A percentile compares a stretch with the other conserved stretches of the same genome.
Evolutionary conservation across 2,888 invertebrate genomes (phyloP).

Genomic region (Erynnis tages): DNA sequence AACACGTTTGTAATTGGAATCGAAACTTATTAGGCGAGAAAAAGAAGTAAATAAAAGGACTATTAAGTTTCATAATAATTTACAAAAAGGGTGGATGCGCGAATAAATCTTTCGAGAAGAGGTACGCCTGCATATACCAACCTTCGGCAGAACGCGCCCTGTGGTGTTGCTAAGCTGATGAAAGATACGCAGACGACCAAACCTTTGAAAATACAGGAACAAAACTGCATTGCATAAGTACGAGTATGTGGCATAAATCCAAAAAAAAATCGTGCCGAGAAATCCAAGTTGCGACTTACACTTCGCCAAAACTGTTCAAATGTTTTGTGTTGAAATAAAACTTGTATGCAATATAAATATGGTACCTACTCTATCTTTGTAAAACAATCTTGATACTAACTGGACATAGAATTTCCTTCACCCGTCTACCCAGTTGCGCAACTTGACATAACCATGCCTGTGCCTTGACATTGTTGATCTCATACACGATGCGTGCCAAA

Average conservation of each 20-base stretch:
- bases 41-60: constrained; percentile 44
- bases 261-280: constrained; percentile 19
- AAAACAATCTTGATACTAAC: constrained; percentile 20
- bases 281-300: constrained; percentile 1
- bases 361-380: not conserved
- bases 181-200: constrained; percentile 42
- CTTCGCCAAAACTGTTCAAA: not conserved
- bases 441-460: constrained; percentile 54
- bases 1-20: constrained; percentile 29
- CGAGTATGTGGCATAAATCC: constrained; percentile 26
- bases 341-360: not conserved
- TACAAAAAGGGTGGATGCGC: constrained; percentile 48
- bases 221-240: constrained; percentile 2
- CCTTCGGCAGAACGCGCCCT: constrained; percentile 58
- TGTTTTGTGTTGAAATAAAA: not conserved
- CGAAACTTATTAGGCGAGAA: constrained; percentile 43
- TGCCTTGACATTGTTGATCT: constrained; percentile 74
- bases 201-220: constrained; percentile 16
- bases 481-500: constrained; percentile 54
- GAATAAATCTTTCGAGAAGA: constrained; percentile 51
- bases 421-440: constrained; percentile 44
- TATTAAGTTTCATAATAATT: constrained; percentile 61
- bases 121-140: constrained; percentile 57
- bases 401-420: constrained; percentile 32
- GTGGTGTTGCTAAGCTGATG: constrained; percentile 47